Conservation (phyloP, 2,888 invertebrate species). For the Tipula vernalis region DNA sequence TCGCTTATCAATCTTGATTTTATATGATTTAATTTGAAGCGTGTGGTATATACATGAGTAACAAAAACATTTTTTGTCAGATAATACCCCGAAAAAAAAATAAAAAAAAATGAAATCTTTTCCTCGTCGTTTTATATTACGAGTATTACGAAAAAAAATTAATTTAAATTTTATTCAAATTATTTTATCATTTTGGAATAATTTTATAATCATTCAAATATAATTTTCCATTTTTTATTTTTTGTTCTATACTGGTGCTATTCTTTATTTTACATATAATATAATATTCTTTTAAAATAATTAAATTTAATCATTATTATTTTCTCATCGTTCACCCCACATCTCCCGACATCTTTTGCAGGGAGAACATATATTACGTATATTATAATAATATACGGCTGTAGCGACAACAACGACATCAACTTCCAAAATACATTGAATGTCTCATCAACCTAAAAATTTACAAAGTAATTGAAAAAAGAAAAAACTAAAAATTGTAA, state of each 20-base stretch:
- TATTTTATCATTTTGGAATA: slow-evolving; percentile 4
- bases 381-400: not conserved
- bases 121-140: not conserved
- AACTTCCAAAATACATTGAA: not conserved
- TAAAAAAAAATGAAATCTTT: not conserved
- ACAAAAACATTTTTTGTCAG: not conserved
- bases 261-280: not conserved
- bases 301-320: not conserved
- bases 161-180: slow-evolving; percentile 4
- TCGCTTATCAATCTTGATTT: not conserved
- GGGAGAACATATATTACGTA: not conserved
- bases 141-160: not conserved
- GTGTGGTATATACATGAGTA: not conserved
- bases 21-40: not conserved
- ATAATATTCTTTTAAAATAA: not conserved
- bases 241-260: not conserved
- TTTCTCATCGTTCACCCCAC: not conserved
- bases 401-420: not conserved
- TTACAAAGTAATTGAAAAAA: not conserved
- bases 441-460: not conserved
- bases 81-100: not conserved
- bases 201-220: not conserved
- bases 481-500: not conserved
- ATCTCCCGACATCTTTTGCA: not conserved
- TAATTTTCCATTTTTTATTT: not conserved